Conservation (phyloP, 2,888 invertebrate genomes). For the Platycheirus albimanus region DNA sequence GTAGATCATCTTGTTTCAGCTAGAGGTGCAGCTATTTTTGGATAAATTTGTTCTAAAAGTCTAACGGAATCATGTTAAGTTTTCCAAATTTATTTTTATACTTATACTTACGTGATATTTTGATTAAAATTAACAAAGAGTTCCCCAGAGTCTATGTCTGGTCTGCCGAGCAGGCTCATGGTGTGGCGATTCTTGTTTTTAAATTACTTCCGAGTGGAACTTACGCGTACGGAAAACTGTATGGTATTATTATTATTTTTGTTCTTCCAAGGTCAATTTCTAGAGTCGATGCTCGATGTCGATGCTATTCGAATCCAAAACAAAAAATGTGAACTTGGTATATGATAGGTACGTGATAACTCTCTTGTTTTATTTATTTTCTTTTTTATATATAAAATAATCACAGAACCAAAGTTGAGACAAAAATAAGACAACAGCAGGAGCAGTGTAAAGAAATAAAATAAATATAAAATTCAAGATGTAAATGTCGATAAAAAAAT, state of each 20-base stretch:
- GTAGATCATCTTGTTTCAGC: too few relatives aligned
- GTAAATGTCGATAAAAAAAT: slow-evolving; percentile 50
- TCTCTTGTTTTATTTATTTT: neutral
- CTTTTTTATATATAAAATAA: slow-evolving; percentile 5
- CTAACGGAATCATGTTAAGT: too few relatives aligned
- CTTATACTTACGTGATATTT: slow-evolving; percentile 95
- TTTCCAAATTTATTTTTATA: neutral
- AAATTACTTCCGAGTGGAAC: slow-evolving; percentile 22
- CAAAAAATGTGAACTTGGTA: slow-evolving; percentile 18
- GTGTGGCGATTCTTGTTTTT: slow-evolving; percentile 18
- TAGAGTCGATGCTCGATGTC: slow-evolving; percentile 27
- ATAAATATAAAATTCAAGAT: slow-evolving; percentile 15
- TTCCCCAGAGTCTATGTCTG: slow-evolving; percentile 87
- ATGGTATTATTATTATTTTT: slow-evolving; percentile 29
- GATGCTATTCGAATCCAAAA: slow-evolving; percentile 29
- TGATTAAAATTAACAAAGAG: slow-evolving; percentile 99
- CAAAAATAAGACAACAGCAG: slow-evolving; percentile 3
- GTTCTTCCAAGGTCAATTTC: slow-evolving; percentile 57
- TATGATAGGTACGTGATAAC: neutral
- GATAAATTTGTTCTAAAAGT: too few relatives aligned
- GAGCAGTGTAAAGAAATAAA: slow-evolving; percentile 10
- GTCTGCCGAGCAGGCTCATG: slow-evolving; percentile 81
- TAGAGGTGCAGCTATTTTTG: too few relatives aligned
- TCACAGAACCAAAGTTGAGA: neutral
- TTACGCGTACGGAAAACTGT: slow-evolving; percentile 26